Evolutionary conservation across 1,140 invertebrate genomes (phyloP), one percentile per base, ranked within the genome.

Genomic region (Mizuhopecten yessoensis): DNA sequence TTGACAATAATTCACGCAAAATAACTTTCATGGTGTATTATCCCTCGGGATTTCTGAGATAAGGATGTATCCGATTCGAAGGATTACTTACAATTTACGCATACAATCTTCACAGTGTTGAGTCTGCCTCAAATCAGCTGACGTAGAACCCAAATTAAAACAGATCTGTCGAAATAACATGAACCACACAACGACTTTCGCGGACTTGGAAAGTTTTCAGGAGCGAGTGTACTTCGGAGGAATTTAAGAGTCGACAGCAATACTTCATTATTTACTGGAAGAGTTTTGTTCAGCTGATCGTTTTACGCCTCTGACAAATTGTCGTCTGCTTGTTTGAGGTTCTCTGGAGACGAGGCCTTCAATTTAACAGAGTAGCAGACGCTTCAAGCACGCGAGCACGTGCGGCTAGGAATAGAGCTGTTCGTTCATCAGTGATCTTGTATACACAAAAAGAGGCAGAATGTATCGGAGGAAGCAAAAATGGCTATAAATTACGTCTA

Each of bases 101-200:
- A 29, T 75, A 75, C n/a, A 75, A n/a, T 75, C 57, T 75, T 75
- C 57, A 75, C 23, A 29, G n/a, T n/a, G 57, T 17, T 75, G 57
- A 75, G 57, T n/a, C n/a, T 75, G n/a, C 57, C 57, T 75, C 57
- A 75, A 75, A 75, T 75, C 9, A 29, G 57, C 57, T 75, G 57
- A 75, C 57, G 57, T 75, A n/a, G 57, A 75, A 75, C 57, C n/a
- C 15, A 29, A 75, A 75, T 75, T 75, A 75, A n/a, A 75, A 75
- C 57, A 75, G n/a, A 75, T 75, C 9, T 75, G n/a, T n/a, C 9
- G 9, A 75, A 49, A 75, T 75, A 75, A 75, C 57, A n/a, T 75
- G 1, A 0, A 75, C 57, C 57, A 11, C 57, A 75, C 57, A n/a
- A 11, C 0, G 57, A 75, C 23, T 29, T 75, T 75, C 5, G n/a